A percentile compares a stretch with the other conserved stretches of the same genome.
Conservation (phyloP, 2,888 invertebrate species). For the Tiliacea aurago region DNA sequence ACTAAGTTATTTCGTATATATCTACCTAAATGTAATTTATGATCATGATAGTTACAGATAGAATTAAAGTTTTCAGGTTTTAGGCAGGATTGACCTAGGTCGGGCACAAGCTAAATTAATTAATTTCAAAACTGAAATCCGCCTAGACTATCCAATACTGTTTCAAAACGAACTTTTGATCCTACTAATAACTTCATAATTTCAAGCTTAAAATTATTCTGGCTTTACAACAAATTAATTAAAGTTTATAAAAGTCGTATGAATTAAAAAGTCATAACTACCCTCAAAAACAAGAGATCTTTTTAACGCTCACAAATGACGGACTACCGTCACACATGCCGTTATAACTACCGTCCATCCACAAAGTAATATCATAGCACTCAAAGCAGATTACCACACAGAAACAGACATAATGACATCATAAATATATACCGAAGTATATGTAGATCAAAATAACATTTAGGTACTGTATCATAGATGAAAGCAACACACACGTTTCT, state of each 20-base stretch:
- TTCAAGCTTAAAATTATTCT: constrained; percentile 3
- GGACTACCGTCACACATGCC: constrained; percentile 1
- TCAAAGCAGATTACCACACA: constrained; percentile 27
- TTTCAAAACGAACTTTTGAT: constrained; percentile 14
- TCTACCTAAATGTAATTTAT: neutral
- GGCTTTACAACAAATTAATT: neutral
- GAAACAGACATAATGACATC: constrained; percentile 38
- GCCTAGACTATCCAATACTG: neutral
- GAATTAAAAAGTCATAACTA: neutral
- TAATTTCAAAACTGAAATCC: constrained; percentile 18
- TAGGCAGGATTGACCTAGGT: neutral
- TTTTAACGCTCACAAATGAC: constrained; percentile 16
- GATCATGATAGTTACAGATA: neutral
- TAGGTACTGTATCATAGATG: constrained; percentile 54
- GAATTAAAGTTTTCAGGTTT: constrained; percentile 25
- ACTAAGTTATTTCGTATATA: neutral
- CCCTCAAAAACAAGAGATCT: constrained; percentile 9
- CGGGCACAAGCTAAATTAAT: constrained; percentile 17
- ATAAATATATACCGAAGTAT: constrained; percentile 27
- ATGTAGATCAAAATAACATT: constrained; percentile 68
- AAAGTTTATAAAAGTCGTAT: neutral
- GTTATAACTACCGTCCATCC: constrained; percentile 5
- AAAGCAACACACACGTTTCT: constrained; percentile 70
- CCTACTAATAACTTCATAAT: neutral
- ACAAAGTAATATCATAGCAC: constrained; percentile 22